phyloP scores from a whole-genome alignment of 2,888 invertebrate genomes.

The Melipona beecheii region DNA sequence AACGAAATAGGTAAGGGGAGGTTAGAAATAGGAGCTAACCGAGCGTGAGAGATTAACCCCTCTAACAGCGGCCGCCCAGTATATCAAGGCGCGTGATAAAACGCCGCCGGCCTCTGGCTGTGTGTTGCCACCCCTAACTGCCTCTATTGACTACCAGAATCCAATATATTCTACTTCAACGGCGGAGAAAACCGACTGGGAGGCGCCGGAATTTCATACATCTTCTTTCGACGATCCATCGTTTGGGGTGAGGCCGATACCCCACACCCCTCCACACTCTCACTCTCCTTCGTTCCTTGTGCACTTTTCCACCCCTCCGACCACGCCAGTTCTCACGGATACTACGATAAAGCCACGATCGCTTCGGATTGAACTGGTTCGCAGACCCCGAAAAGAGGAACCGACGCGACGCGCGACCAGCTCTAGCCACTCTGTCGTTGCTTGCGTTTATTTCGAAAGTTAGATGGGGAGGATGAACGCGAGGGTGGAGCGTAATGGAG shows the following conservation, averaged over 20 bases:
- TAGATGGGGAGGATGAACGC: not conserved
- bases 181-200: constrained; percentile 81
- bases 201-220: constrained; percentile 83
- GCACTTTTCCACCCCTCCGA: constrained; percentile 43
- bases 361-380: constrained; percentile 83
- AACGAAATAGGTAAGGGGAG: constrained; percentile 71
- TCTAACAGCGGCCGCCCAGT: constrained; percentile 83
- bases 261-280: constrained; percentile 48
- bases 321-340: constrained; percentile 69
- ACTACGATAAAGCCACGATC: constrained; percentile 75
- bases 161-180: constrained; percentile 82
- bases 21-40: constrained; percentile 84
- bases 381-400: constrained; percentile 81
- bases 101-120: constrained; percentile 80
- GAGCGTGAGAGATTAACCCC: constrained; percentile 84
- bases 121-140: constrained; percentile 82
- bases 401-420: constrained; percentile 43
- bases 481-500: constrained; percentile 1
- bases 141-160: constrained; percentile 83
- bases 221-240: constrained; percentile 79
- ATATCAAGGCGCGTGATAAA: constrained; percentile 84
- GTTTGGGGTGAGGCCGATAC: constrained; percentile 58
- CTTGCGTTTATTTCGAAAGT: constrained; percentile 48
- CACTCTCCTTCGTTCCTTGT: constrained; percentile 33
- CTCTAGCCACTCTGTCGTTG: constrained; percentile 30